Conservation (phyloP, 2,113 vertebrate genomes). For the Daboia siamensis region DNA sequence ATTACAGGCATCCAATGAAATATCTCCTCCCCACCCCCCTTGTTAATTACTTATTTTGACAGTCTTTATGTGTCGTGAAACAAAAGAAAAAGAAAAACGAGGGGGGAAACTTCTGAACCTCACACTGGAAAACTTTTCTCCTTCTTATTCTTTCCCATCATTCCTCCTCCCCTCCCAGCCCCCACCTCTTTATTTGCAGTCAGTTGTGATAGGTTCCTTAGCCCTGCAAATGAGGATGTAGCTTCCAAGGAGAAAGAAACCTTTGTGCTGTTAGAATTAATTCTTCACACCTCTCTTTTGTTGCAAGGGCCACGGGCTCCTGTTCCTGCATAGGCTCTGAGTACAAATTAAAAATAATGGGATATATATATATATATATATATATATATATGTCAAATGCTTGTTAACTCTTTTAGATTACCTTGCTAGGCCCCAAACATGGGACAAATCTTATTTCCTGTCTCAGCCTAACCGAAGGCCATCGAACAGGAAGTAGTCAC, state of each 20-base stretch:
- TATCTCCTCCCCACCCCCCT: slow-evolving; percentile 8
- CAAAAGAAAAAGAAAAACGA: background rate
- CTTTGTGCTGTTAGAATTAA: slow-evolving; percentile 5
- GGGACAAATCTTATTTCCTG: no score
- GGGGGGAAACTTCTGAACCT: background rate
- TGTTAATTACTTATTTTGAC: slow-evolving; percentile 41
- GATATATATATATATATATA: background rate
- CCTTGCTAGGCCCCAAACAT: no score
- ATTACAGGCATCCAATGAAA: slow-evolving; percentile 12
- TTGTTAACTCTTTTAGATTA: no score
- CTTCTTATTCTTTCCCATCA: background rate
- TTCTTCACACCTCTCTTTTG: background rate
- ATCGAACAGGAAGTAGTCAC: no score
- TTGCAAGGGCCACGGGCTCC: background rate
- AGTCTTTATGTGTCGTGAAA: slow-evolving; percentile 31
- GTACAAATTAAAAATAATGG: slow-evolving; percentile 22
- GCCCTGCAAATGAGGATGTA: background rate
- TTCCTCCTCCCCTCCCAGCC: background rate
- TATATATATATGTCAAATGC: no score
- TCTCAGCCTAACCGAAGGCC: no score
- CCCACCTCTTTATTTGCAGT: background rate
- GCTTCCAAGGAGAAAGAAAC: background rate
- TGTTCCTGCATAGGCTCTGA: background rate
- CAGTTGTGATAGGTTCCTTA: background rate
- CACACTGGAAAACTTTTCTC: slow-evolving; percentile 9